phyloP scores from a whole-genome alignment of 2,797 vertebrate genomes.

The Sebastes minor region DNA sequence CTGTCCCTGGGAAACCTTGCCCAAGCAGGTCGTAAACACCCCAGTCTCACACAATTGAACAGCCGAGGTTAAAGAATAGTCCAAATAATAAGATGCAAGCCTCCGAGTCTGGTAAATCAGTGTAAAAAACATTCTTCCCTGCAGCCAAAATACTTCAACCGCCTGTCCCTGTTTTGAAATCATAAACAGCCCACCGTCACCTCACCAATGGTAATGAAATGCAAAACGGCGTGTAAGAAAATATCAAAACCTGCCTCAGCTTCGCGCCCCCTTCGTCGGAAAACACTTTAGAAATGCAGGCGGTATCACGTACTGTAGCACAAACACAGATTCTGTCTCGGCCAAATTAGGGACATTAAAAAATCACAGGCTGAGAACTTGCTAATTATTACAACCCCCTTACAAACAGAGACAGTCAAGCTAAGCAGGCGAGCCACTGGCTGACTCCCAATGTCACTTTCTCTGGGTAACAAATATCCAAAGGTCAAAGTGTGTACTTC shows the following conservation, averaged over 20 bases:
- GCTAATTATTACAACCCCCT: constrained; percentile 85
- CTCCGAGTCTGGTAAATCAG: constrained; percentile 82
- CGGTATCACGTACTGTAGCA: constrained; percentile 66
- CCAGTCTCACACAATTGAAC: constrained; percentile 81
- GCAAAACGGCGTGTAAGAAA: constrained; percentile 74
- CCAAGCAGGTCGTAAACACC: constrained; percentile 69
- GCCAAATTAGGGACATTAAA: constrained; percentile 78
- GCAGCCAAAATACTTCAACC: constrained; percentile 81
- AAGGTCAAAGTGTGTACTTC: constrained; percentile 85
- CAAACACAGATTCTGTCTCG: constrained; percentile 77
- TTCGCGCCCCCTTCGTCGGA: constrained; percentile 42
- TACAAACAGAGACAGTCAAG: constrained; percentile 73
- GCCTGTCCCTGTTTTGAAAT: constrained; percentile 78
- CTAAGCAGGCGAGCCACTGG: constrained; percentile 59
- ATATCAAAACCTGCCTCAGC: constrained; percentile 48
- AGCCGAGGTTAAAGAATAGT: constrained; percentile 85
- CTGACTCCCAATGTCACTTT: constrained; percentile 85
- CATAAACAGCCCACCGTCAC: constrained; percentile 71
- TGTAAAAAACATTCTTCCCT: constrained; percentile 80
- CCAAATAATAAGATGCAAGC: constrained; percentile 83
- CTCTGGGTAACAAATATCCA: constrained; percentile 84
- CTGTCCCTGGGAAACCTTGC: constrained; percentile 62
- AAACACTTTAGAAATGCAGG: constrained; percentile 70
- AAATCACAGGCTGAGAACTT: constrained; percentile 75
- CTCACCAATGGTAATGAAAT: constrained; percentile 78